These are phyloP conservation scores for Eulemur mongoz DNA, from an alignment of 2,797 vertebrate genomes.

Conservation along the genomic window DNA sequence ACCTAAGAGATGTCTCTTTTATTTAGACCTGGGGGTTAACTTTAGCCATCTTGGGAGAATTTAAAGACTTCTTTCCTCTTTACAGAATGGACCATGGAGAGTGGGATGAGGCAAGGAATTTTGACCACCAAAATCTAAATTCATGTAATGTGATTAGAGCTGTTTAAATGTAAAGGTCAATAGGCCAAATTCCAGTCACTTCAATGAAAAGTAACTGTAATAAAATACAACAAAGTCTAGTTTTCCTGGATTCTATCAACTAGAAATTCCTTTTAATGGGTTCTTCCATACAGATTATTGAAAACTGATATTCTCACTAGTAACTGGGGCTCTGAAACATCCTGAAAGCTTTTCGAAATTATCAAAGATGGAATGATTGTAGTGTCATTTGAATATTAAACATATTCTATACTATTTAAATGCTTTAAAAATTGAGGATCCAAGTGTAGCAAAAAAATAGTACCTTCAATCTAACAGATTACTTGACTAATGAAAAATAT, in stretches of 20 bases:
- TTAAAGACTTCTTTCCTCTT: slow-evolving; percentile 44
- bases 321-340: background rate
- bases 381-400: slow-evolving; percentile 19
- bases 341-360: slow-evolving; percentile 15
- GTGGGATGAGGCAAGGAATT: slow-evolving; percentile 3
- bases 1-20: slow-evolving; percentile 53
- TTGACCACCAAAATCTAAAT: slow-evolving; percentile 41
- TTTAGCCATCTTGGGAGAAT: slow-evolving; percentile 40
- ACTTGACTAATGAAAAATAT: background rate
- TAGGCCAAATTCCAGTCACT: slow-evolving; percentile 45
- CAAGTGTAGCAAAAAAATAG: background rate
- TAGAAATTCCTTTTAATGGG: slow-evolving; percentile 10
- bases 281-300: slow-evolving; percentile 22
- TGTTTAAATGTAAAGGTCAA: slow-evolving; percentile 32
- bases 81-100: slow-evolving; percentile 16
- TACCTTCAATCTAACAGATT: background rate
- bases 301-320: background rate
- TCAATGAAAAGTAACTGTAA: slow-evolving; percentile 23
- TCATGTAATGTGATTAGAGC: background rate
- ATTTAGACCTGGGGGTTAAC: slow-evolving; percentile 43
- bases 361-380: slow-evolving; percentile 28
- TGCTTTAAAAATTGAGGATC: slow-evolving; percentile 41
- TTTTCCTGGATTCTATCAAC: slow-evolving; percentile 24
- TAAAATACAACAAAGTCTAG: background rate
- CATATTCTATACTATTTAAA: slow-evolving; percentile 22